A percentile compares a stretch with the other conserved stretches of the same genome.
phyloP scores from a whole-genome alignment of 92 coral and sea anemone species.

The Actinostola sp. region DNA sequence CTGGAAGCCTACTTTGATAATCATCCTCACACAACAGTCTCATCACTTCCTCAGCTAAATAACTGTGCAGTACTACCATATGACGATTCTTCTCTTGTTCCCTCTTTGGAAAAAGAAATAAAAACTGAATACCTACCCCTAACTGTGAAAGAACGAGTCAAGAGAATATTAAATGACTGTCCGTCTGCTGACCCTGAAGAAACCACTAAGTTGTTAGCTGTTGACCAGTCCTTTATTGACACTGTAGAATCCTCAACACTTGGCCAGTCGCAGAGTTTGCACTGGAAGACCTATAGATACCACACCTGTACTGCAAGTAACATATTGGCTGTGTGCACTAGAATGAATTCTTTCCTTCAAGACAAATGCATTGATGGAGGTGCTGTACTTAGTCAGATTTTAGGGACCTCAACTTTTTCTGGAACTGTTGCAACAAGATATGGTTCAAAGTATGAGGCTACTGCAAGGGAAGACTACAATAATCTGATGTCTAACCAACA shows the following conservation, averaged over 20 bases:
- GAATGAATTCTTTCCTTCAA: slow-evolving; percentile 28
- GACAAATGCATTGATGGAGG: slow-evolving; percentile 13
- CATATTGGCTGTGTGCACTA: slow-evolving; percentile 34
- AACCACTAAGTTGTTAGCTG: slow-evolving; percentile 4
- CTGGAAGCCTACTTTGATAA: slow-evolving; percentile 33
- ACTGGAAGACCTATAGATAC: neutral
- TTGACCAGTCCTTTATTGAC: slow-evolving; percentile 25
- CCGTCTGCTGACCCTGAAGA: slow-evolving; percentile 4
- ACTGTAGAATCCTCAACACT: slow-evolving; percentile 29
- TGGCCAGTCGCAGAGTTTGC: slow-evolving; percentile 1
- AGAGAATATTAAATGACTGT: slow-evolving; percentile 7
- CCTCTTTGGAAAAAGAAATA: slow-evolving; percentile 8
- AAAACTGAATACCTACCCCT: slow-evolving; percentile 4
- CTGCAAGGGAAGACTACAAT: slow-evolving; percentile 14
- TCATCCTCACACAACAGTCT: neutral
- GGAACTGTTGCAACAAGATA: slow-evolving; percentile 25
- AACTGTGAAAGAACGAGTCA: slow-evolving; percentile 23
- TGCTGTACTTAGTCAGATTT: slow-evolving; percentile 30
- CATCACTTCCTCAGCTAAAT: slow-evolving; percentile 1
- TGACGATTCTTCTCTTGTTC: neutral
- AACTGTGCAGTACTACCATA: neutral
- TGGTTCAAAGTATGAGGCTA: slow-evolving; percentile 23
- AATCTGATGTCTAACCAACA: slow-evolving; percentile 24
- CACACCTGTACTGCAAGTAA: slow-evolving; percentile 35
- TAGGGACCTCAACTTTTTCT: slow-evolving; percentile 6